These are phyloP conservation scores for Oophaga sylvatica DNA, from an alignment of 2,797 vertebrate species.

Conservation along the genomic window DNA sequence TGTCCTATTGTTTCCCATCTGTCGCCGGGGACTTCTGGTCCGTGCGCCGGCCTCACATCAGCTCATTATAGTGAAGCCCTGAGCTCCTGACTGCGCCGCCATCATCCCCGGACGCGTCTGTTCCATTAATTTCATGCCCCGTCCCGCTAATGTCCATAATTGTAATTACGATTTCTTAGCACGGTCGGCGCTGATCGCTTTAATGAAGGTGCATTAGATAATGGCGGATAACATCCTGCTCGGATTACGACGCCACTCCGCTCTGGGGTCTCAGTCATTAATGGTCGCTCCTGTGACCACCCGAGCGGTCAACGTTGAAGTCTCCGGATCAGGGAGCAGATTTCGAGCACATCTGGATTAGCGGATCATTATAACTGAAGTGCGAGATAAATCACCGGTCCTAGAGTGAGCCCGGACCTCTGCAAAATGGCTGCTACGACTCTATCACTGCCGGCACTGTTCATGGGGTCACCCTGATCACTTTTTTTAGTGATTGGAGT, in stretches of 20 bases:
- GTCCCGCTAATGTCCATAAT: conserved; percentile 29
- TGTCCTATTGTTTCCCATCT: not conserved
- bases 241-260: not conserved
- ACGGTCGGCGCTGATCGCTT: not conserved
- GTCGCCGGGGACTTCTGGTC: not conserved
- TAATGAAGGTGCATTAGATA: conserved; percentile 40
- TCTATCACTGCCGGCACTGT: too few relatives aligned
- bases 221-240: not conserved
- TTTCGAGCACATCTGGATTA: not conserved
- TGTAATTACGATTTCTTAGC: conserved; percentile 37
- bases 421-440: too few relatives aligned
- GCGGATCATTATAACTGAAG: not conserved
- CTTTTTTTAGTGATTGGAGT: too few relatives aligned
- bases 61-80: not conserved
- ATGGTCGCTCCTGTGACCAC: not conserved
- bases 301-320: not conserved
- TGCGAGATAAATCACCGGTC: not conserved
- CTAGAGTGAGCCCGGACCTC: not conserved
- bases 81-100: not conserved
- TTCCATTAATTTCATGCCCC: not conserved
- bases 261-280: not conserved
- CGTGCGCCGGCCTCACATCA: not conserved
- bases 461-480: too few relatives aligned
- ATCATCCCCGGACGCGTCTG: too few relatives aligned
- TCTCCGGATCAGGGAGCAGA: not conserved